Percentiles rank a stretch among this genome's conserved stretches.
These are phyloP conservation scores for Drosophila fulvimacula DNA, from an alignment of 2,888 invertebrate species.

Conservation along the genomic window DNA sequence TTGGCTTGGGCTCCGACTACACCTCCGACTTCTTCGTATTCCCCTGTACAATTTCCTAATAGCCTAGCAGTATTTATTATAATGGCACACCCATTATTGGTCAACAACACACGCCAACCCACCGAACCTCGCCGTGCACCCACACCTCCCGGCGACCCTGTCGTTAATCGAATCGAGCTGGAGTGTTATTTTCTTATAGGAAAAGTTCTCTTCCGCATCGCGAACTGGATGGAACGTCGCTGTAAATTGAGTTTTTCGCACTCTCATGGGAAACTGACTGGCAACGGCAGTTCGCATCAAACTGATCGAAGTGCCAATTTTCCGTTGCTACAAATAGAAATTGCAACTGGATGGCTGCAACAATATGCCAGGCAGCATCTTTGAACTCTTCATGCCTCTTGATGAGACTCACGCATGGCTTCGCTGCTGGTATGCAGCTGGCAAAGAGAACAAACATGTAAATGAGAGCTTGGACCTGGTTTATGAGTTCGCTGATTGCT, in stretches of 20 bases:
- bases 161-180: conserved; percentile 39
- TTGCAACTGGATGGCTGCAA: conserved; percentile 51
- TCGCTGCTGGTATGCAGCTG: conserved; percentile 37
- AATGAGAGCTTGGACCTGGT: conserved; percentile 42
- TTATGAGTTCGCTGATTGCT: conserved; percentile 28
- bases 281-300: not conserved
- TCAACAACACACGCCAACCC: conserved; percentile 25
- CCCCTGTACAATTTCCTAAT: conserved; percentile 37
- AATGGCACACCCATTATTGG: conserved; percentile 55
- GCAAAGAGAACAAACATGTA: conserved; percentile 28
- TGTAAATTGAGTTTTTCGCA: conserved; percentile 26
- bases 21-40: not conserved
- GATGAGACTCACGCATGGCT: conserved; percentile 51
- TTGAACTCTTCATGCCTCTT: conserved; percentile 24
- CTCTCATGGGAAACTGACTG: conserved; percentile 31
- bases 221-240: conserved; percentile 36
- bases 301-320: conserved; percentile 57
- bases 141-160: conserved; percentile 13
- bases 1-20: not conserved
- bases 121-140: conserved; percentile 1
- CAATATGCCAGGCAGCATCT: conserved; percentile 1
- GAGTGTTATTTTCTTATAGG: conserved; percentile 8
- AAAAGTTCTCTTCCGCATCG: conserved; percentile 45
- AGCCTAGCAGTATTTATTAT: conserved; percentile 36
- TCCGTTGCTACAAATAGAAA: conserved; percentile 30